These are phyloP conservation scores for Crocodylus rhombifer DNA, from an alignment of 2,797 vertebrate genomes.

Conservation along the genomic window DNA sequence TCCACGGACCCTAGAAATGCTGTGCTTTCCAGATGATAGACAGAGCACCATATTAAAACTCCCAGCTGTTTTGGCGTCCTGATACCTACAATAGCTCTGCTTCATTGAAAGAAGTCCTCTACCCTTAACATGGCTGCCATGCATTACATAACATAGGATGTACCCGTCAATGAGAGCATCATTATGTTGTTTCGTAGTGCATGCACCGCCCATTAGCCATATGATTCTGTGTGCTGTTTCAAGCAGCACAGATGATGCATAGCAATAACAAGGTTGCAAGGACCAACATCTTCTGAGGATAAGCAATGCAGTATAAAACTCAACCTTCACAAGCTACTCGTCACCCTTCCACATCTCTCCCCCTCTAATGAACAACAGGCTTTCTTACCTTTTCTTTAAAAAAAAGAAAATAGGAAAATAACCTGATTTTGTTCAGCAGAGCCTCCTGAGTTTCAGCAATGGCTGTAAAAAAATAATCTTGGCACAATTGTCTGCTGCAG, in stretches of 20 bases:
- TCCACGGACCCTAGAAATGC: not conserved
- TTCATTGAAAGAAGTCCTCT: constrained; percentile 65
- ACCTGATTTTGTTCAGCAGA: not conserved
- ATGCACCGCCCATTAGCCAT: not conserved
- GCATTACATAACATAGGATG: constrained; percentile 63
- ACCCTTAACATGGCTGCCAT: constrained; percentile 72
- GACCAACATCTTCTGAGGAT: constrained; percentile 23
- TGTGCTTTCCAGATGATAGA: not conserved
- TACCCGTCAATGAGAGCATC: constrained; percentile 33
- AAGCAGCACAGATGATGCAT: constrained; percentile 25
- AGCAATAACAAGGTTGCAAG: not conserved
- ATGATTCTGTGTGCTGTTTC: constrained; percentile 27
- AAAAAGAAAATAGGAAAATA: not conserved
- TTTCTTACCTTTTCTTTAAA: constrained; percentile 53
- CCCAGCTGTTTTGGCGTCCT: constrained; percentile 2
- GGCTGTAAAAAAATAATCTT: not conserved
- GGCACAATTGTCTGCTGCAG: constrained; percentile 43
- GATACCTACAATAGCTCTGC: constrained; percentile 4
- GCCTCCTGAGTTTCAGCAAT: constrained; percentile 35
- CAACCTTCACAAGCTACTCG: not conserved
- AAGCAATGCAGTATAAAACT: constrained; percentile 21
- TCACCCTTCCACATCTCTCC: not conserved
- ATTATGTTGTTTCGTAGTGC: constrained; percentile 32
- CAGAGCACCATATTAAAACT: not conserved
- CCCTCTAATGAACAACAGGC: not conserved